Evolutionary conservation across 2,888 invertebrate species (phyloP).

Genomic region (Mactromeris polynyma): DNA sequence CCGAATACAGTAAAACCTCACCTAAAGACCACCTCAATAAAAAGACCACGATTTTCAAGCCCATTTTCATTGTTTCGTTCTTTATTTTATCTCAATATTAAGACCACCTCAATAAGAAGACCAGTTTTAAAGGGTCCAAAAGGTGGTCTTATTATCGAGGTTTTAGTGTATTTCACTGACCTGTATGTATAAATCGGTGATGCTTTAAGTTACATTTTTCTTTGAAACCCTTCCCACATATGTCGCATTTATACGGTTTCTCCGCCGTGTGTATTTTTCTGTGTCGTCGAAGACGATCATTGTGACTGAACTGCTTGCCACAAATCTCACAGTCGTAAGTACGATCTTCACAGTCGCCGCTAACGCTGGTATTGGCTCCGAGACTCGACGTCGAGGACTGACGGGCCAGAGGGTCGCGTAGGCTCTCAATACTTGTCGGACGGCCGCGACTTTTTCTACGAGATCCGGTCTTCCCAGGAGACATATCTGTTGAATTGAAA

Average conservation of each 20-base stretch:
- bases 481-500: too few relatives aligned
- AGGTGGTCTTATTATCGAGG: too few relatives aligned
- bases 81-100: too few relatives aligned
- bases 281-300: conserved; percentile 66
- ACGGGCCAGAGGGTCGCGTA: conserved; percentile 65
- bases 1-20: too few relatives aligned
- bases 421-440: conserved; percentile 68
- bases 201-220: conserved; percentile 71
- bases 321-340: conserved; percentile 71
- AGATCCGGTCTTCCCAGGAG: conserved; percentile 57
- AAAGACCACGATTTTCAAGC: too few relatives aligned
- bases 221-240: conserved; percentile 70
- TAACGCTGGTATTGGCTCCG: conserved; percentile 63
- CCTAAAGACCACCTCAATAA: too few relatives aligned
- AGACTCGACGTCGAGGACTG: conserved; percentile 68
- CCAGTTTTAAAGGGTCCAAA: too few relatives aligned
- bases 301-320: conserved; percentile 70
- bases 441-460: conserved; percentile 68
- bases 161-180: conserved; percentile 18
- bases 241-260: conserved; percentile 71
- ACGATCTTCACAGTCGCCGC: conserved; percentile 63
- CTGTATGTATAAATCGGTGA: conserved; percentile 70
- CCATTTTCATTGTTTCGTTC: too few relatives aligned
- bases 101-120: too few relatives aligned
- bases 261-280: conserved; percentile 70